phyloP scores from a whole-genome alignment of 2,797 vertebrate genomes.

The Lophius americanus region DNA sequence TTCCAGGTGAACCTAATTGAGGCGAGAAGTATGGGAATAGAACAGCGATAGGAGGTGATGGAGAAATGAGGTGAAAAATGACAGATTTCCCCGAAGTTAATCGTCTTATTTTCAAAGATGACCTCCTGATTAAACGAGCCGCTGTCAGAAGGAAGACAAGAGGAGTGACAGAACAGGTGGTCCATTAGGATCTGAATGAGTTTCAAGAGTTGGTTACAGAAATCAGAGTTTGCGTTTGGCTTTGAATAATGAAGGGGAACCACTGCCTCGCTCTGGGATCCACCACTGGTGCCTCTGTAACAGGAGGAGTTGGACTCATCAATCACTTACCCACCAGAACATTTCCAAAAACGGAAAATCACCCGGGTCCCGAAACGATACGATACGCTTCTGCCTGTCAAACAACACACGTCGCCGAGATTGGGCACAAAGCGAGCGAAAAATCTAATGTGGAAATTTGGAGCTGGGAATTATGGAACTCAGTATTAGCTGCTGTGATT shows the following conservation, averaged over 20 bases:
- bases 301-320: background rate
- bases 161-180: too few species aligned
- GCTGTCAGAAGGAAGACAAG: background rate
- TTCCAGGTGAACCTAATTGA: too few species aligned
- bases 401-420: constrained; percentile 22
- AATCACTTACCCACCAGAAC: constrained; percentile 8
- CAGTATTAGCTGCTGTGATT: constrained; percentile 47
- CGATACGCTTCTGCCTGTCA: constrained; percentile 7
- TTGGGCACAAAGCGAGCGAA: constrained; percentile 12
- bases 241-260: background rate
- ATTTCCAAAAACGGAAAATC: constrained; percentile 10
- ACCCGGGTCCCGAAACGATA: background rate
- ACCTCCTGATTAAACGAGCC: background rate
- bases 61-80: too few species aligned
- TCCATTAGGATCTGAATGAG: too few species aligned
- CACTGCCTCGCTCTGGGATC: background rate
- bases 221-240: background rate
- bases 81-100: too few species aligned
- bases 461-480: constrained; percentile 47
- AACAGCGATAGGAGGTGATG: too few species aligned
- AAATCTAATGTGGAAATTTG: constrained; percentile 54
- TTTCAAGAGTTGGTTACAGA: too few species aligned
- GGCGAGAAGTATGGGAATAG: too few species aligned
- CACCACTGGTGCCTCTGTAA: background rate
- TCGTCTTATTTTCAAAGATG: background rate